Base-by-base conservation (phyloP, 2,797 vertebrate species). In the Sebastes elongatus region DNA sequence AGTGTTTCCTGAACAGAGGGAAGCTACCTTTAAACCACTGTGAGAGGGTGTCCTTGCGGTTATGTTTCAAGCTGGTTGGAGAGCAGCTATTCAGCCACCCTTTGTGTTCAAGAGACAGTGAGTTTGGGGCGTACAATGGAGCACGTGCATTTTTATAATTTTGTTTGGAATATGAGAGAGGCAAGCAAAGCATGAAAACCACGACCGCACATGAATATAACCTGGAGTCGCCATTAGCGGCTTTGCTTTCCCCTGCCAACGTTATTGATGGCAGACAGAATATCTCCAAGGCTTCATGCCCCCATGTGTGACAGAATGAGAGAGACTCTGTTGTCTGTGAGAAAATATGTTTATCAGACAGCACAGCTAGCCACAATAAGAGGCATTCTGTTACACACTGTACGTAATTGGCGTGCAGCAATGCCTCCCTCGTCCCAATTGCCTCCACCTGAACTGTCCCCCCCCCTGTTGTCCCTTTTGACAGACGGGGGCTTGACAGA, bases 401-500 rank as follows among this genome's bases (percentile, higher is more conserved):
- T 89, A 89, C 73, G 22, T 83, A 93, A 92, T 84, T 80, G 83
- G 64, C 66, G 61, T 56, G 63, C 80, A 27, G 85, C 85, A 86
- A 56, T 89, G 81, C 84, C 78, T 79, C 73, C 73, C 80, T 78
- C 59, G 38, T 82, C 84, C 80, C 52, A 55, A 87, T 77, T 86
- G 80, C 89, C 78, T 90, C 88, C 80, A 78, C 78, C 80, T 80
- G 71, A 77, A 80, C 86, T 80, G 81, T 91, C 87, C 38, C 38
- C 42, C 42, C 87, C 14, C 38, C 42, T 80, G 90, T 91, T 93
- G 86, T 93, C 88, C 82, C 33, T 75, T 90, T 89, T 94, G 90
- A 95, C 91, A 90, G 87, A 91, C 74, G 79, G 74, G 75, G 77
- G 14, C 86, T 88, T 94, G 91, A 94, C 90, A 88, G 90, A 93